Evolutionary conservation across 2,113 vertebrate species (phyloP), one percentile per base, ranked within the genome.

Genomic region (Cromileptes altivelis): DNA sequence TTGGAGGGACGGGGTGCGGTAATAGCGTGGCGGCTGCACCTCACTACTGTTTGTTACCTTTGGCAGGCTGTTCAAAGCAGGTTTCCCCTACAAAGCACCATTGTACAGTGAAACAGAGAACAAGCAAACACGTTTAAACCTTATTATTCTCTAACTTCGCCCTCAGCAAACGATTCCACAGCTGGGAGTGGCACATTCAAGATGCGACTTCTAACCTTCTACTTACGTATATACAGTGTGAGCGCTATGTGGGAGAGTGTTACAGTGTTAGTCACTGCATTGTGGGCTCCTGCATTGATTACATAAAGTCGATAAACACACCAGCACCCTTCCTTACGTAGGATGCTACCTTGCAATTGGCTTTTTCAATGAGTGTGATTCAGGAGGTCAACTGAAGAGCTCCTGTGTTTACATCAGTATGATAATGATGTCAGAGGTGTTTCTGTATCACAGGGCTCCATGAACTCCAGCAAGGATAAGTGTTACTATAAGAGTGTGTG

Each of bases 111-210:
- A 50, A 68, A 21, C 18, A 4, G 37, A 84, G 78, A 3, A 42
- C 79, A 80, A 85, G 71, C 57, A 75, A 73, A 85, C 50, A 64
- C 72, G 33, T 47, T 6, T n/a, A 19, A 53, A 65, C 62, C 82
- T 57, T 79, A 63, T 55, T 81, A 0, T 57, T 33, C 30, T 77
- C 42, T 53, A 1, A 49, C 72, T 68, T 9, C 50, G 37, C 45
- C 62, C 27, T 74, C 74, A 45, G 77, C 75, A 64, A 65, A 21
- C 47, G 18, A 50, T 79, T 71, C 72, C 63, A 61, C 62, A 58
- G 71, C 67, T 70, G 75, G 91, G 84, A 84, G 80, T 70, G 86
- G 78, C 75, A 61, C 74, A 19, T 76, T 85, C 50, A 73, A 91
- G 85, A 81, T 83, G 84, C 53, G 80, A 76, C 79, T 37, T 21